Evolutionary conservation across 1,140 invertebrate species (phyloP).

Genomic region (Drosophila pseudoananassae): DNA sequence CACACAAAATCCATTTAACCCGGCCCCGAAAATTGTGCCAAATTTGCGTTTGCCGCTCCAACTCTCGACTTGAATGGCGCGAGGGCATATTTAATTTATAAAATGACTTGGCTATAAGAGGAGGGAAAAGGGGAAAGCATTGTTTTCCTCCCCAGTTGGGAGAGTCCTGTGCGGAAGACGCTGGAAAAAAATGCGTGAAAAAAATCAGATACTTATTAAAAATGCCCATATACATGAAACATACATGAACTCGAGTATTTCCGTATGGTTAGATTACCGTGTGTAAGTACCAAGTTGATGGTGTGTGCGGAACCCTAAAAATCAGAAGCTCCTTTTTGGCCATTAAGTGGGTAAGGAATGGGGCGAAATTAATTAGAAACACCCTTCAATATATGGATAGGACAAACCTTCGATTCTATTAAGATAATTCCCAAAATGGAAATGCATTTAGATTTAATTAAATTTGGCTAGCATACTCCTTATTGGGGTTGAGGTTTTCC

Average conservation of each 20-base stretch:
- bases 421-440: constrained; percentile 9
- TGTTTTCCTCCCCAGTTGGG: not conserved
- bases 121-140: constrained; percentile 15
- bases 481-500: not conserved
- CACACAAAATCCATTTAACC: constrained; percentile 58
- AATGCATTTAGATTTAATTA: constrained; percentile 16
- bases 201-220: constrained; percentile 77
- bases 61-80: constrained; percentile 49
- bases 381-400: constrained; percentile 5
- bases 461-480: not conserved
- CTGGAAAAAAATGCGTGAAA: constrained; percentile 40
- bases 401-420: not conserved
- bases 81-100: constrained; percentile 77
- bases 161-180: constrained; percentile 1
- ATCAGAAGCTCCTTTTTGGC: constrained; percentile 49
- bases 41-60: constrained; percentile 46
- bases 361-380: constrained; percentile 71
- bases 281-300: not conserved
- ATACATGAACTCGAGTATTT: constrained; percentile 49
- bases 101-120: constrained; percentile 52
- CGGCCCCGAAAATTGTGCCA: constrained; percentile 64
- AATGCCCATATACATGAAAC: constrained; percentile 78
- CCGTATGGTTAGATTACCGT: constrained; percentile 25
- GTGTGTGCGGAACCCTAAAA: constrained; percentile 54
- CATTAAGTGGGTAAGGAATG: constrained; percentile 20